Conservation (phyloP, 2,113 vertebrate genomes). For the Mormyrus iriodes region DNA sequence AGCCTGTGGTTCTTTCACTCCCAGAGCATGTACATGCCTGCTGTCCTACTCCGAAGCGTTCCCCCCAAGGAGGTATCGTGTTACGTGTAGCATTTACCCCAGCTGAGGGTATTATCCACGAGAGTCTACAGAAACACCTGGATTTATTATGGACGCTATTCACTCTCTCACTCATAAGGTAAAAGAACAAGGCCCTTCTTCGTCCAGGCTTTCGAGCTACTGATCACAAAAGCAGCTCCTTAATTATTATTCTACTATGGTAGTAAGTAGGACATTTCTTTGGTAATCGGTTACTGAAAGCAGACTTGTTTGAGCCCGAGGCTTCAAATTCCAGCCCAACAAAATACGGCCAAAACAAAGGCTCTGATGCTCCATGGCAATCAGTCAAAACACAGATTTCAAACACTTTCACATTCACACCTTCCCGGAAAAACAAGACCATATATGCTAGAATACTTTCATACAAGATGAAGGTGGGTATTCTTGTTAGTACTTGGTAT, state of each 20-base stretch:
- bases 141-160: not conserved
- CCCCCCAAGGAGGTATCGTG: not conserved
- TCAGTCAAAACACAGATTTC: not conserved
- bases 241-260: not conserved
- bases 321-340: not conserved
- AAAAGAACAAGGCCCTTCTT: not conserved
- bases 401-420: too few relatives aligned
- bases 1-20: not conserved
- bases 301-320: not conserved
- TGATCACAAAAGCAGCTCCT: not conserved
- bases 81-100: not conserved
- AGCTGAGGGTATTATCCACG: not conserved
- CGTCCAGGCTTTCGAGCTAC: not conserved
- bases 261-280: not conserved
- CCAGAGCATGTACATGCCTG: not conserved
- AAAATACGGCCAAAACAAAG: not conserved
- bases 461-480: not conserved
- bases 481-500: not conserved
- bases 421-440: too few relatives aligned
- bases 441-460: not conserved
- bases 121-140: not conserved
- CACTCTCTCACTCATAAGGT: not conserved
- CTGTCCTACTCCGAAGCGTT: not conserved
- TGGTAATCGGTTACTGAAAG: not conserved
- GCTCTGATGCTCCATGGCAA: not conserved